These are phyloP conservation scores for Cosmia trapezina DNA, from an alignment of 2,888 invertebrate species.

Conservation along the genomic window DNA sequence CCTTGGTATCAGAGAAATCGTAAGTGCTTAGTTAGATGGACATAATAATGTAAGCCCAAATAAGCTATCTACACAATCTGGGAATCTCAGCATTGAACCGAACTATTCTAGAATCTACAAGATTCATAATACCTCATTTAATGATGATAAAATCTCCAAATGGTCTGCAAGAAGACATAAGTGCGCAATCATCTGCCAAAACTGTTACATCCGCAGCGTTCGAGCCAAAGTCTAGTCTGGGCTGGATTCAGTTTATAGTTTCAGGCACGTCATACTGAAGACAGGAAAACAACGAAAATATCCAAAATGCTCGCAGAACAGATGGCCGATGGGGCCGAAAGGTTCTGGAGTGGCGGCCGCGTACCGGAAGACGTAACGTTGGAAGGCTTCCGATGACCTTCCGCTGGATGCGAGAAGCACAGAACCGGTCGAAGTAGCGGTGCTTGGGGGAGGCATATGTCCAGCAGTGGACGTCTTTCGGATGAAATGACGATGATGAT, in stretches of 20 bases:
- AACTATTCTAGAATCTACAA: constrained; percentile 22
- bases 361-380: too few relatives aligned
- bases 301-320: background rate
- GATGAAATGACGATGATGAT: too few relatives aligned
- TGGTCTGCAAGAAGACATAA: constrained; percentile 45
- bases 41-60: background rate
- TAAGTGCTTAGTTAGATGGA: background rate
- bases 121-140: constrained; percentile 29
- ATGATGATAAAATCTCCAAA: constrained; percentile 49
- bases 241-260: constrained; percentile 40
- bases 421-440: too few relatives aligned
- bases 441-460: too few relatives aligned
- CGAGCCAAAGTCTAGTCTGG: constrained; percentile 25
- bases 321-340: too few relatives aligned
- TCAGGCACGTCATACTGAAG: background rate
- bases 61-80: background rate
- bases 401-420: too few relatives aligned
- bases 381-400: too few relatives aligned
- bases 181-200: constrained; percentile 57
- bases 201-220: constrained; percentile 52
- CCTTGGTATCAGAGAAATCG: background rate
- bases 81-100: background rate
- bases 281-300: background rate
- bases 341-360: too few relatives aligned
- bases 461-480: too few relatives aligned